Base-by-base conservation (phyloP, 2,113 vertebrate species). In the Rhadina sibilatrix region DNA sequence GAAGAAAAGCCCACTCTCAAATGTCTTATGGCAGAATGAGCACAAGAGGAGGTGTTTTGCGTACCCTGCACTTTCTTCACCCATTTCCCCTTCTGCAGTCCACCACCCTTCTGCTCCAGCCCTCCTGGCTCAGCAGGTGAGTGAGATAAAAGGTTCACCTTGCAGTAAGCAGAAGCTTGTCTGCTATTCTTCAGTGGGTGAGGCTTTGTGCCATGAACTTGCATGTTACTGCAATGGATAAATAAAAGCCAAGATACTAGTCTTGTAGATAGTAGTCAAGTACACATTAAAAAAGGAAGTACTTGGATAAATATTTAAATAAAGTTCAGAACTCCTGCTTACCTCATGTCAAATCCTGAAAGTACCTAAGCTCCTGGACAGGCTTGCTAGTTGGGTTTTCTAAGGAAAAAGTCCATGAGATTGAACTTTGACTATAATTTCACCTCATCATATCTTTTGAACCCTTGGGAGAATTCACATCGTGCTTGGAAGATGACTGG, bases 251-350 rank as follows among this genome's bases (percentile, higher is more conserved):
- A 89, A 82, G 44, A 82, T 75, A 82, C n/a, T n/a, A n/a, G n/a
- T n/a, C n/a, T n/a, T n/a, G n/a, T 80, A 23, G 0, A 1, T 12
- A 65, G 31, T 76, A 69, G 52, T 85, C 61, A 82, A 75, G 16
- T 50, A 49, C 7, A 11, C 72, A 75, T 65, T 83, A 70, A 23
- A 88, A 88, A 72, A 83, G 76, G 38, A 93, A 90, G 33, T 63
- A 50, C 38, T 88, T 77, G 27, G 12, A 71, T 92, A 94, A 94
- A 93, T 79, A 91, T 84, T 84, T 75, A 79, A n/a, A 35, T 37
- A 92, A 76, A 68, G 5, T 40, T 76, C 57, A 80, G 22, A 88
- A 85, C 37, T 95, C 47, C 35, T 63, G n/a, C 23, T 94, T 15
- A 65, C 23, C 23, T 85, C 40, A 31, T 70, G 30, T 88, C 50